These are phyloP conservation scores for Acrocephalus arundinaceus DNA, from an alignment of 2,113 vertebrate genomes.

Conservation along the genomic window DNA sequence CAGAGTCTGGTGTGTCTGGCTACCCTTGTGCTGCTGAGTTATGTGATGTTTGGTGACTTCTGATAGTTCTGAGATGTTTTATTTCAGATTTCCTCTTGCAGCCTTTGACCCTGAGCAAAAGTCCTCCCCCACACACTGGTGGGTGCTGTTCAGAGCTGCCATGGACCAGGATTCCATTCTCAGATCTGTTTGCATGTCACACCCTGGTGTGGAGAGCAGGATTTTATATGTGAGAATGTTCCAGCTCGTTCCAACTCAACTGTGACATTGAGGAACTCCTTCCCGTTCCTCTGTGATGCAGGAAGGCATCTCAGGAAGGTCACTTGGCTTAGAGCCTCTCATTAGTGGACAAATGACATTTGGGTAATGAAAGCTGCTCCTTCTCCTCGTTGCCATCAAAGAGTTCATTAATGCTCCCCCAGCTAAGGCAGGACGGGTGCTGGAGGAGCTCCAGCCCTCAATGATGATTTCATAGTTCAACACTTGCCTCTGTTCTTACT, in stretches of 20 bases:
- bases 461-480: background rate
- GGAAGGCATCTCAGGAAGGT: background rate
- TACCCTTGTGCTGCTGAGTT: fast-evolving
- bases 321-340: background rate
- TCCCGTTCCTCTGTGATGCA: fast-evolving
- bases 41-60: background rate
- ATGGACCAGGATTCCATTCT: fast-evolving
- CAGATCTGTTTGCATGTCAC: fast-evolving
- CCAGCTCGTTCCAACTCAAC: fast-evolving
- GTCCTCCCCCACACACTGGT: background rate
- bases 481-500: background rate
- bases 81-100: background rate
- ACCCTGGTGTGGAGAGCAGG: background rate
- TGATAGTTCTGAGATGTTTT: background rate
- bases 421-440: fast-evolving
- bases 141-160: background rate
- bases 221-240: fast-evolving
- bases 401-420: background rate
- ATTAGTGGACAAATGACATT: background rate
- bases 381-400: background rate
- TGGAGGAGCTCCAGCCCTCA: background rate
- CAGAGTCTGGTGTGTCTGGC: background rate
- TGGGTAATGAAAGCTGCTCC: background rate
- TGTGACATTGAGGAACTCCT: background rate
- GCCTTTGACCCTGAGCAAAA: background rate